Base-by-base conservation (phyloP, 2,888 invertebrate species). In the Bombylius discolor region DNA sequence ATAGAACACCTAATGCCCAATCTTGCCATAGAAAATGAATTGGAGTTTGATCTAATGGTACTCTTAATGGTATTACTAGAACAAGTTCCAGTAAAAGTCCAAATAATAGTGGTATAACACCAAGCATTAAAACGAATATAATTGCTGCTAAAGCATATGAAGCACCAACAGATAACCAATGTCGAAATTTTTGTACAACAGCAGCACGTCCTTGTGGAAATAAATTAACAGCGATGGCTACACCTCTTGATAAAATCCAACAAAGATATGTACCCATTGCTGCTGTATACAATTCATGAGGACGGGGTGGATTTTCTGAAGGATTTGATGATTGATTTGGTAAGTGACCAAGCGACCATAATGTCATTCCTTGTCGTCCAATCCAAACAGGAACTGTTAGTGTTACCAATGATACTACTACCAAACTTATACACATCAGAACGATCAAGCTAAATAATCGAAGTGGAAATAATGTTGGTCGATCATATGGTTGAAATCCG, bases 1-100 rank as follows among this genome's bases (percentile, higher is more conserved):
- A 97, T 1, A 99, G 78, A 12, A 99, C 94, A 33, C 98, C 97
- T 34, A 99, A 77, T 0, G 97, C 97, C 98, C 98, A 99, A 76
- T 98, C 96, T 65, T 97, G 90, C 89, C 89, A 90, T 52, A 90
- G 81, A 69, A 90, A 91, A 56, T 89, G 77, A 42, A 90, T 87
- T 0, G 90, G 97, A 8, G 93, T 92, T 73, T 96, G 93, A 62
- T 90, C 87, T 5, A 94, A 77, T 0, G 95, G 92, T 33, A 98
- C 95, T 11, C 97, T 79, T 32, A 98, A 76, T 0, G 99, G 99
- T 14, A 95, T 89, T 23, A 98, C 89, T 31, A 92, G 78, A 5
- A 93, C 90, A 67, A 96, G 77, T 70, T 98, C 97, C 59, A 99
- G 81, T 52, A 96, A 79, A 60, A 97, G 76, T 0, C 98, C 97